These are phyloP conservation scores for Diarsia rubi DNA, from an alignment of 2,888 invertebrate genomes.

Conservation along the genomic window DNA sequence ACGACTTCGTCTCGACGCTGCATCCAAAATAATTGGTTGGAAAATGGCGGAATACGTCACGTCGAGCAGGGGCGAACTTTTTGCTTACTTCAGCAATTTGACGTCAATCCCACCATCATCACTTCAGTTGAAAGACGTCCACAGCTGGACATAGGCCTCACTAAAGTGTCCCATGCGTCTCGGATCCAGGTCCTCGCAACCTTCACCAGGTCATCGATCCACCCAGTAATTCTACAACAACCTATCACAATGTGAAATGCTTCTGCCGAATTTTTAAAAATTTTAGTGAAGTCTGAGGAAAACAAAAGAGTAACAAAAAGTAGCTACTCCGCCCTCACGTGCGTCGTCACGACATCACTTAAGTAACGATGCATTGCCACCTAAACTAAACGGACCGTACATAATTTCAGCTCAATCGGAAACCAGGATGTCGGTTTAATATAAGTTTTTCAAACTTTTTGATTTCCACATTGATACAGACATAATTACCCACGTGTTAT, in stretches of 20 bases:
- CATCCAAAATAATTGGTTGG: slow-evolving; percentile 66
- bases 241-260: not conserved
- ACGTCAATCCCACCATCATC: not conserved
- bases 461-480: not conserved
- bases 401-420: not conserved
- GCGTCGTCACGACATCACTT: too few species aligned
- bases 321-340: too few species aligned
- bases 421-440: not conserved
- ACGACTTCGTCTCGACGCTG: slow-evolving; percentile 50
- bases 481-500: not conserved
- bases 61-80: slow-evolving; percentile 51
- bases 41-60: slow-evolving; percentile 55
- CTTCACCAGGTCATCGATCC: too few species aligned
- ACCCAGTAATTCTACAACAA: not conserved
- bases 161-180: too few species aligned
- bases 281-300: not conserved
- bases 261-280: not conserved
- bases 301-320: not conserved
- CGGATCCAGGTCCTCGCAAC: too few species aligned
- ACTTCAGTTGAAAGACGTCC: too few species aligned
- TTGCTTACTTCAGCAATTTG: not conserved
- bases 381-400: not conserved
- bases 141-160: too few species aligned
- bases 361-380: not conserved
- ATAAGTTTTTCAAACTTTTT: not conserved